phyloP scores from a whole-genome alignment of 2,113 vertebrate genomes.

The Urocolius indicus region DNA sequence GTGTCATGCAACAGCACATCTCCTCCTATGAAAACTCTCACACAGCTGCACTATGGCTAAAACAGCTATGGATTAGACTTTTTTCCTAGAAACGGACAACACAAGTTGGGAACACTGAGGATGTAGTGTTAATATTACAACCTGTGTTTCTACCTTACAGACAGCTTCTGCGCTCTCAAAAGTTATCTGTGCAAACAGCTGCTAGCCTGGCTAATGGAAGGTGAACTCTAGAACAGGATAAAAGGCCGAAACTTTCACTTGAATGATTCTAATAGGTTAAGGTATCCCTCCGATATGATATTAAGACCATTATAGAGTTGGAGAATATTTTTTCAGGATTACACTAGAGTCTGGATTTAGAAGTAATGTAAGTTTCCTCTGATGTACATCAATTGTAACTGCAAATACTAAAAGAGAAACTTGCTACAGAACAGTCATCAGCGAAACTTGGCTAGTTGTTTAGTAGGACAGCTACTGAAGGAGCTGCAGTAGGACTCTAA shows the following conservation, averaged over 20 bases:
- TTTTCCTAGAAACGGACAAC: neutral
- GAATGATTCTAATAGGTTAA: neutral
- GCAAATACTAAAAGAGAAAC: neutral
- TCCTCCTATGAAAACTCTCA: neutral
- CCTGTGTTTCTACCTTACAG: neutral
- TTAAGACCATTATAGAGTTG: neutral
- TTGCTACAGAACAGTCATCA: neutral
- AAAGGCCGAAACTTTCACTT: neutral
- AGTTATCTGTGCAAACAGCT: neutral
- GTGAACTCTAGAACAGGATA: neutral
- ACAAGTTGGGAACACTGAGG: neutral
- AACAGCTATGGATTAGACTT: neutral
- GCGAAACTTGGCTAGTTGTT: neutral
- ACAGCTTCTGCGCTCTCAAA: neutral
- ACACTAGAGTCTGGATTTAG: neutral
- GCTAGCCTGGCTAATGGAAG: neutral
- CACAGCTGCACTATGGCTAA: neutral
- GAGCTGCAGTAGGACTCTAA: neutral
- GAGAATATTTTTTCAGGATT: neutral
- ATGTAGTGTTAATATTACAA: neutral
- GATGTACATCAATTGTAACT: neutral
- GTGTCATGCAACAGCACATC: neutral
- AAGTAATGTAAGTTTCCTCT: neutral
- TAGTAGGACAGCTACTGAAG: neutral
- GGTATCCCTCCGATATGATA: rapidly evolving